Base-by-base conservation (phyloP, 1,140 invertebrate genomes). In the Metopolophium dirhodum region DNA sequence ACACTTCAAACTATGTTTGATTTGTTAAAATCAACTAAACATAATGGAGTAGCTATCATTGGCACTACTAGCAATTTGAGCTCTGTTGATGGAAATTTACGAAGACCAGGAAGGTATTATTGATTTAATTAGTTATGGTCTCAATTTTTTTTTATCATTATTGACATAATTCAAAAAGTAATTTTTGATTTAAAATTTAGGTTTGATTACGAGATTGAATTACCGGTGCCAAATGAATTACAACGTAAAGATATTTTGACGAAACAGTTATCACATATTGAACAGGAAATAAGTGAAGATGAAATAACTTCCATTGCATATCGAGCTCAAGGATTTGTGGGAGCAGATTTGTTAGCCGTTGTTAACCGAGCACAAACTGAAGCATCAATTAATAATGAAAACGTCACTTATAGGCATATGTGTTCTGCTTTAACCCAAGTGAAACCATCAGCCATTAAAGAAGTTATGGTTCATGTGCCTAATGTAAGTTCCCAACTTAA, bases 391-490 rank as follows among this genome's bases (percentile, higher is more conserved):
- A 89, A 93, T 49, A 86, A 77, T 23, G n/a, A 68, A 37, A 49
- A 54, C 94, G 37, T 77, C 11, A n/a, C 91, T 68, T 90, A 45
- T 57, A 93, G 91, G 35, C 96, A 97, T 95, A 95, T 98, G 49
- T 95, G 96, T 61, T 94, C 95, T 35, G 97, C 98, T 45, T 95
- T 98, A 49, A 96, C 95, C 14, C 95, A 96, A 51, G 97, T 98
- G 0, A 97, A 97, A 94, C 98, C 98, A 0, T 98, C 97, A 95
- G 98, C 98, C 1, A 99, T 99, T 98, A 96, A 98, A 94, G 98
- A 98, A 95, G 96, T 99, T 2, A 95, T 97, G 45, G 96, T 99
- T 94, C 98, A 99, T 95, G 96, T 97, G 47, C 97, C 97, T 18
- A 97, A 98, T 95, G 97, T 98, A 94, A 94, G 94, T 93, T 85